Evolutionary conservation across 2,888 invertebrate species (phyloP), one percentile per base, ranked within the genome.

Genomic region (Dioctria rufipes): DNA sequence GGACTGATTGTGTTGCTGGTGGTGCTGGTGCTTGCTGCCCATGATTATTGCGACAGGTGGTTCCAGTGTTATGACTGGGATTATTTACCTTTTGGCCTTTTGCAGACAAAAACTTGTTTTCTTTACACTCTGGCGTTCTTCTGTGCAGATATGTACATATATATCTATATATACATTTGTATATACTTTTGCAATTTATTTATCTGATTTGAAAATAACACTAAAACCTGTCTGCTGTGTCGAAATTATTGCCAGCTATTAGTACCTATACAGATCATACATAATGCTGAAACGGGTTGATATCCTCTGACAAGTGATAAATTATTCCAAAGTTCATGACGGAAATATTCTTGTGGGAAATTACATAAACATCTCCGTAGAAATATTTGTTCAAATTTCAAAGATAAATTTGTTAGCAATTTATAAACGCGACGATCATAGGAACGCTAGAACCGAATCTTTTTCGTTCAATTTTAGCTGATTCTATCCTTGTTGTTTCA

Each of bases 41-140:
- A n/a, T n/a, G 11, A 69, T 51, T 25, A 69, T 54, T 67, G 25
- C 51, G 69, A 39, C 69, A 69, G 69, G 69, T 69, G 69, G 69
- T 69, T 51, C 51, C 54, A 54, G 54, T 11, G 54, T 54, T 54
- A n/a, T 54, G 54, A 54, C 54, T 69, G 69, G 51, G 51, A 69
- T 51, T 69, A 51, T 69, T 69, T 69, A 51, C 51, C 51, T 69
- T 69, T 69, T 49, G 69, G 51, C 69, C 11, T 25, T 69, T 69
- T 69, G 37, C 51, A 11, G 13, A 39, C 40, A 40, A n/a, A 25
- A 65, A 69, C 69, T 69, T 37, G 69, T 69, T 69, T 69, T 69
- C 67, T 69, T 11, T 11, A 42, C 51, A 13, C 51, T 46, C 39
- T 11, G 4, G 11, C n/a, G 54, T 4, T 54, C 54, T 54, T 54